Conservation (phyloP, 2,888 invertebrate species). For the Ophraella communa region DNA sequence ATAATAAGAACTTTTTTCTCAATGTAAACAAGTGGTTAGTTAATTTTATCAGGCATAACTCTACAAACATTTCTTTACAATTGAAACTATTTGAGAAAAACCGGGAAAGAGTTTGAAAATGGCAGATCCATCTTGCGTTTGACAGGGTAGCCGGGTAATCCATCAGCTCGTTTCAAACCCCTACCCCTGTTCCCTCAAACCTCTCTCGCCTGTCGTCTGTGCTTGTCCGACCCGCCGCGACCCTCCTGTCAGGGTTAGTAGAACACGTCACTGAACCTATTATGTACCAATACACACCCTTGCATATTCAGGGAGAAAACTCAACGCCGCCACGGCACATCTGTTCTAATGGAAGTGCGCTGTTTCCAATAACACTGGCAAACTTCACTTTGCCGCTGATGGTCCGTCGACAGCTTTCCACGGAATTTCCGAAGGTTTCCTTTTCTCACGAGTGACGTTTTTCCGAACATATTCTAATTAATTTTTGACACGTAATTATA, state of each 20-base stretch:
- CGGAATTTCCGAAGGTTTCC: conserved; percentile 36
- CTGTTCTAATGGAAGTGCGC: conserved; percentile 59
- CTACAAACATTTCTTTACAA: conserved; percentile 4
- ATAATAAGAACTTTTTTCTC: no score
- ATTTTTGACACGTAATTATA: conserved; percentile 1
- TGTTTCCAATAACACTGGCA: conserved; percentile 52
- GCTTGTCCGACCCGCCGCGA: conserved; percentile 40
- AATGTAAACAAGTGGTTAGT: background rate
- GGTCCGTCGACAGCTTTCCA: conserved; percentile 32
- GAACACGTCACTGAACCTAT: conserved; percentile 63
- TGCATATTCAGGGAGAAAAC: conserved; percentile 48
- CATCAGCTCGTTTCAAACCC: conserved; percentile 55
- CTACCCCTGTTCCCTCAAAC: conserved; percentile 37
- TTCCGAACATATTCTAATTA: conserved; percentile 15
- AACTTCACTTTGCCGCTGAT: conserved; percentile 32
- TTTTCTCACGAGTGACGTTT: conserved; percentile 6
- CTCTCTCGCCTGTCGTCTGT: conserved; percentile 51
- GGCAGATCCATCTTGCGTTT: conserved; percentile 62
- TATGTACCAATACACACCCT: conserved; percentile 58
- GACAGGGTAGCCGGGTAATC: conserved; percentile 61
- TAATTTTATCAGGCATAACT: background rate
- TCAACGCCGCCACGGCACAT: conserved; percentile 49
- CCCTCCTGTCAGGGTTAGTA: conserved; percentile 62
- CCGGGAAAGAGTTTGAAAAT: conserved; percentile 57
- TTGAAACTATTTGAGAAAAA: conserved; percentile 25